Base-by-base conservation (phyloP, 2,113 vertebrate species). In the Petrocephalus microphthalmus region DNA sequence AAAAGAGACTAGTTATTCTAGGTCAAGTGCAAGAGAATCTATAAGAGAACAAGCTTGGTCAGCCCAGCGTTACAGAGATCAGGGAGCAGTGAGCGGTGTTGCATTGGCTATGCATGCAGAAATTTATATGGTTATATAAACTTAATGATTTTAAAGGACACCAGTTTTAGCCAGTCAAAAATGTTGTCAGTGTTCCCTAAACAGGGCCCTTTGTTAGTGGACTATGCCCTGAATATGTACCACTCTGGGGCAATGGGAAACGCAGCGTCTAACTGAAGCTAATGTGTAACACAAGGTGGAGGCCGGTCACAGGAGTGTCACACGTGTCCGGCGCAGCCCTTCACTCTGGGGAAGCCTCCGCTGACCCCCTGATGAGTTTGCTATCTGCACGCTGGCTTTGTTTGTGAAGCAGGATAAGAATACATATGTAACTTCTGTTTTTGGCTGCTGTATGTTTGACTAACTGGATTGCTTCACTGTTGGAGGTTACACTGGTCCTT, bases 211-310 rank as follows among this genome's bases (percentile, higher is more conserved):
- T 51, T 74, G 47, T 71, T 45, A 49, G 37, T 47, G 64, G 64
- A 87, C 86, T 87, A 29, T 87, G 86, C 64, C 49, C 64, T 87
- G 64, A 88, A 37, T 3, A 81, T 57, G 74, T 56, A 10, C 52
- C 51, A 53, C 20, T 78, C 74, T 81, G 25, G 20, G 54, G 37
- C 37, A 60, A 60, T 86, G 54, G 20, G 52, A 56, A 87, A 81
- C 15, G 19, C 6, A 81, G 17, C 20, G 20, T 13, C 47, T 78
- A 52, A 74, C 20, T 33, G n/a, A 19, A 49, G 52, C 7, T 57
- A 56, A 88, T 82, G 74, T 88, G 19, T 82, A 81, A 88, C 71
- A 51, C 4, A 4, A 11, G 49, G 71, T 42, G 87, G 71, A 42
- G 19, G 71, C 45, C 20, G 67, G 52, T n/a, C 87, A 17, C 49